These are phyloP conservation scores for Styela clava DNA, from an alignment of 23 tunicate genomes.

Conservation along the genomic window DNA sequence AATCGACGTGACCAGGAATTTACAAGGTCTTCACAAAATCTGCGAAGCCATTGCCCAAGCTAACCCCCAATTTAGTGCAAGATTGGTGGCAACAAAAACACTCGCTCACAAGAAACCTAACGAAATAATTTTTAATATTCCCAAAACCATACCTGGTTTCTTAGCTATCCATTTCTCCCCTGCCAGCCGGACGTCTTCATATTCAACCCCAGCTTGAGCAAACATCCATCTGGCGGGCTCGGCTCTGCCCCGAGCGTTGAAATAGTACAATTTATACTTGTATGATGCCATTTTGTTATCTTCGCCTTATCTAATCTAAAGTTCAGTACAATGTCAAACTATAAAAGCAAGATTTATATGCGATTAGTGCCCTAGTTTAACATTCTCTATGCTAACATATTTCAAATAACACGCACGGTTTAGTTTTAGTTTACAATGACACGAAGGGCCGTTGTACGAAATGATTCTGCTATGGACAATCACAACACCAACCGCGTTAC, in stretches of 20 bases:
- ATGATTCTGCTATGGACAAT: no score
- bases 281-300: neutral
- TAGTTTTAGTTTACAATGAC: neutral
- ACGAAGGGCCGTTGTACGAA: neutral
- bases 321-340: neutral
- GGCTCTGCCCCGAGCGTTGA: neutral
- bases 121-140: no score
- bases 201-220: neutral
- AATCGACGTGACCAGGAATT: no score
- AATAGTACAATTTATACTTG: neutral
- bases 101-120: no score
- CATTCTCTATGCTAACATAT: no score
- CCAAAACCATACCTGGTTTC: neutral
- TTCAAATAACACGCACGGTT: no score
- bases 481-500: no score
- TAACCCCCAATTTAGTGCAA: no score
- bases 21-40: no score
- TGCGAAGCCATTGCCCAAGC: no score
- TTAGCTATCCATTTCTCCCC: constrained; percentile 2
- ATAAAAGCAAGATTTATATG: neutral
- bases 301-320: neutral
- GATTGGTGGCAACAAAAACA: no score
- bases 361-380: neutral
- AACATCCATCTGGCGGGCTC: constrained; percentile 1
- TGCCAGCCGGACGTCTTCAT: constrained; percentile 8